These are phyloP conservation scores for Aegypius monachus DNA, from an alignment of 2,113 vertebrate species.

Conservation along the genomic window DNA sequence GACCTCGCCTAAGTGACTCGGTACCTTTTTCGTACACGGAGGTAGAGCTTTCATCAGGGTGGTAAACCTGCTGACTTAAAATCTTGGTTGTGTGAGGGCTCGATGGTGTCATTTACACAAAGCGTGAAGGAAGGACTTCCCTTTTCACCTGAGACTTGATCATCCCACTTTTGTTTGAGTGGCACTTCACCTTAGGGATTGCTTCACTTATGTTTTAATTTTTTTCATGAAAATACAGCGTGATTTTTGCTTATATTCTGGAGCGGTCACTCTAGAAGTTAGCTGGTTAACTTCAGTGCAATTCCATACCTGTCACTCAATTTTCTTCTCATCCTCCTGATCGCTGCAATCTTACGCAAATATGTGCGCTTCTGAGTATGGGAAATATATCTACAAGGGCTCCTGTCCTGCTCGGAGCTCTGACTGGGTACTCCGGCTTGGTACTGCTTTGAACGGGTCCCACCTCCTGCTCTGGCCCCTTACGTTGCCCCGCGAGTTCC, in stretches of 20 bases:
- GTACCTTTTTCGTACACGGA: not conserved
- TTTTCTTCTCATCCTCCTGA: not conserved
- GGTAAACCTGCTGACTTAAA: not conserved
- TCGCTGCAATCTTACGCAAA: not conserved
- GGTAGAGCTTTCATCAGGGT: not conserved
- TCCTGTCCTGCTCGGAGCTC: not conserved
- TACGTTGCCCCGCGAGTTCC: accelerated
- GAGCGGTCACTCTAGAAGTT: not conserved
- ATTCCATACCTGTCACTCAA: not conserved
- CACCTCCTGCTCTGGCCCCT: not conserved
- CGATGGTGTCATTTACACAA: not conserved
- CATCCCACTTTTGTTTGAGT: not conserved
- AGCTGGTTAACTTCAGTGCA: not conserved
- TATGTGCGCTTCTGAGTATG: accelerated
- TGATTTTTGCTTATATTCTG: not conserved
- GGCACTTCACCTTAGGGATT: not conserved
- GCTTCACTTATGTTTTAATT: not conserved
- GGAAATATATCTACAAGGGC: not conserved
- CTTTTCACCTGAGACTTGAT: not conserved
- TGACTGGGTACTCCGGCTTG: not conserved
- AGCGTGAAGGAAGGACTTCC: not conserved
- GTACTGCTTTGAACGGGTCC: not conserved
- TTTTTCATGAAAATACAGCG: not conserved
- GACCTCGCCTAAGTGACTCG: not conserved
- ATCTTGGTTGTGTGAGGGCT: not conserved